phyloP scores from a whole-genome alignment of 2,797 vertebrate genomes.

The Champsocephalus gunnari region DNA sequence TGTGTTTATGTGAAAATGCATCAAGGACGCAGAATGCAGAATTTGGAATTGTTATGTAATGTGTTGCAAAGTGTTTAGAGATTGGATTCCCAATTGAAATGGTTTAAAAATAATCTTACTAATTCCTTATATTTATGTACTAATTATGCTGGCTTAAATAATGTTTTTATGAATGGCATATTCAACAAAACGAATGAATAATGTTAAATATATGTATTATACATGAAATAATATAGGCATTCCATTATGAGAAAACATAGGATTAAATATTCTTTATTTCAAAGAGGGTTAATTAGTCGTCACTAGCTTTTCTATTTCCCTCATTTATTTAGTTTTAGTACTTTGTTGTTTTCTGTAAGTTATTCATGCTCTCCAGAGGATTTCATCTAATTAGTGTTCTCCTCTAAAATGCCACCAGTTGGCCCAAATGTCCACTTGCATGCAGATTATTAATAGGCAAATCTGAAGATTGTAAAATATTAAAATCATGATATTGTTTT shows the following conservation, averaged over 20 bases:
- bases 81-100: conserved; percentile 1
- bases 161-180: conserved; percentile 14
- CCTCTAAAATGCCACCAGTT: not conserved
- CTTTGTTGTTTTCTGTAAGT: not conserved
- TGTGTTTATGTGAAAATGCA: not conserved
- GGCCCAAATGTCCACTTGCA: not conserved
- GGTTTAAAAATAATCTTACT: conserved; percentile 1
- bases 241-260: conserved; percentile 14
- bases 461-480: not conserved
- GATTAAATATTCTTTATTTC: conserved; percentile 22
- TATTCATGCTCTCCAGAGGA: not conserved
- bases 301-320: conserved; percentile 5
- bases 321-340: conserved; percentile 21
- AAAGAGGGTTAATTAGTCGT: conserved; percentile 22
- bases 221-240: not conserved
- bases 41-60: not conserved
- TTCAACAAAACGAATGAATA: conserved; percentile 25
- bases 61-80: not conserved
- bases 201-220: not conserved
- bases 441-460: not conserved
- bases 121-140: conserved; percentile 5
- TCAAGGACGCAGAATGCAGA: not conserved
- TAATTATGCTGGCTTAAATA: conserved; percentile 32
- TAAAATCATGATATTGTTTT: not conserved
- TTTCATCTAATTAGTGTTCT: not conserved